A percentile compares a stretch with the other conserved stretches of the same genome.
Conservation (phyloP, 2,113 vertebrate genomes). For the Sus scrofa region DNA sequence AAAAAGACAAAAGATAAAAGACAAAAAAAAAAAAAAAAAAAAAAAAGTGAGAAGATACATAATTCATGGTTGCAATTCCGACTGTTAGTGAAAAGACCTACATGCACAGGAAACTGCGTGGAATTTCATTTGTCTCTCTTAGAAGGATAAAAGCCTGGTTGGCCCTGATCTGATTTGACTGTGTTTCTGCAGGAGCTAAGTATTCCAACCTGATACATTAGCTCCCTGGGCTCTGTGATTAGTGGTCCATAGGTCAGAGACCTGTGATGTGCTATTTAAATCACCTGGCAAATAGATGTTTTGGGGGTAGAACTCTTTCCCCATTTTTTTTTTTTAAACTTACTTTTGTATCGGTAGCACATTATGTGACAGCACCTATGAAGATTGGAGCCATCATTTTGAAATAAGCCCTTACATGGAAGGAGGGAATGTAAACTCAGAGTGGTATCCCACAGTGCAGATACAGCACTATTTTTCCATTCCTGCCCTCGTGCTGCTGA, state of each 20-base stretch:
- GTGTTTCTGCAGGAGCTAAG: slow-evolving; percentile 19
- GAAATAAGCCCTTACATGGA: slow-evolving; percentile 38
- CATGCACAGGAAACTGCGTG: neutral
- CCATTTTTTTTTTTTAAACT: slow-evolving; percentile 23
- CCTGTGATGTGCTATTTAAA: neutral
- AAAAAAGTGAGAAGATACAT: slow-evolving; percentile 31
- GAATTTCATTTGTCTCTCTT: slow-evolving; percentile 31
- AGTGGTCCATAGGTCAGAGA: neutral
- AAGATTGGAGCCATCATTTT: slow-evolving; percentile 8
- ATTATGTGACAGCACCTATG: neutral
- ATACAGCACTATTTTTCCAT: slow-evolving; percentile 19
- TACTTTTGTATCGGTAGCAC: neutral
- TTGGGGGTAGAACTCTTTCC: neutral
- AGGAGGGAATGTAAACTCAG: neutral
- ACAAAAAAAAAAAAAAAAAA: too few species aligned
- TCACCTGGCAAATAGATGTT: neutral
- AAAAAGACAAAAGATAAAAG: too few species aligned
- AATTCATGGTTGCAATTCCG: slow-evolving; percentile 10
- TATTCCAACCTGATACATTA: neutral
- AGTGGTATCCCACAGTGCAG: neutral
- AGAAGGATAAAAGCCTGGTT: neutral
- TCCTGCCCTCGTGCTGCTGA: neutral
- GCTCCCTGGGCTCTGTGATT: neutral
- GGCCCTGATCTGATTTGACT: neutral
- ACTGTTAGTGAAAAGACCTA: neutral